Percentiles rank a stretch among this genome's conserved stretches.
Evolutionary conservation across 1,140 invertebrate species (phyloP).

Genomic region (Dreissena rostriformis): DNA sequence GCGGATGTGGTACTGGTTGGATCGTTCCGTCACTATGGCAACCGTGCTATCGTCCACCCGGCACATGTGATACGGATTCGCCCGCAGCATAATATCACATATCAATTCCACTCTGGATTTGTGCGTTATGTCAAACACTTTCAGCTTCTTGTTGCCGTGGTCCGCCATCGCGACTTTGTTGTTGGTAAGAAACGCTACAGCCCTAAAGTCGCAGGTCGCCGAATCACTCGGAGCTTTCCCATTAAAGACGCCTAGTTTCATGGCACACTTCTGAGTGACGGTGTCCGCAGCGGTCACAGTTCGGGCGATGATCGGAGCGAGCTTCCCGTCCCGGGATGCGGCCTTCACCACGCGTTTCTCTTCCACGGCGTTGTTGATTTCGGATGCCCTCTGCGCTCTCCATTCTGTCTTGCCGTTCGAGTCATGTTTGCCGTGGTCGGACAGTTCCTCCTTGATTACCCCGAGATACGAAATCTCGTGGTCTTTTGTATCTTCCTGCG

Average conservation of each 20-base stretch:
- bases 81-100: conserved; percentile 20
- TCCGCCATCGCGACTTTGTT: conserved; percentile 41
- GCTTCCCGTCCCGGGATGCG: not conserved
- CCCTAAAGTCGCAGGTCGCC: conserved; percentile 31
- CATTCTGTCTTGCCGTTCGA: not conserved
- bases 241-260: conserved; percentile 43
- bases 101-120: conserved; percentile 51
- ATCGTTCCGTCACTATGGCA: conserved; percentile 35
- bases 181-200: conserved; percentile 32
- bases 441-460: not conserved
- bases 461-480: conserved; percentile 25
- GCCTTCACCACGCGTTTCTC: conserved; percentile 13
- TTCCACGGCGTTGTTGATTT: not conserved
- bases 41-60: conserved; percentile 39
- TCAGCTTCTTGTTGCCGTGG: conserved; percentile 50
- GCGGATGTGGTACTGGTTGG: conserved; percentile 32
- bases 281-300: conserved; percentile 41
- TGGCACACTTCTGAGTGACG: conserved; percentile 3
- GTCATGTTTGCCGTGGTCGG: conserved; percentile 24
- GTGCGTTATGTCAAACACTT: conserved; percentile 48
- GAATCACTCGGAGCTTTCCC: conserved; percentile 41
- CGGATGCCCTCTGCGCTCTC: not conserved
- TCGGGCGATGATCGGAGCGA: not conserved
- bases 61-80: conserved; percentile 40
- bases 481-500: conserved; percentile 28